Evolutionary conservation across 1,140 invertebrate species (phyloP), one percentile per base, ranked within the genome.

Genomic region (Planococcus citri): DNA sequence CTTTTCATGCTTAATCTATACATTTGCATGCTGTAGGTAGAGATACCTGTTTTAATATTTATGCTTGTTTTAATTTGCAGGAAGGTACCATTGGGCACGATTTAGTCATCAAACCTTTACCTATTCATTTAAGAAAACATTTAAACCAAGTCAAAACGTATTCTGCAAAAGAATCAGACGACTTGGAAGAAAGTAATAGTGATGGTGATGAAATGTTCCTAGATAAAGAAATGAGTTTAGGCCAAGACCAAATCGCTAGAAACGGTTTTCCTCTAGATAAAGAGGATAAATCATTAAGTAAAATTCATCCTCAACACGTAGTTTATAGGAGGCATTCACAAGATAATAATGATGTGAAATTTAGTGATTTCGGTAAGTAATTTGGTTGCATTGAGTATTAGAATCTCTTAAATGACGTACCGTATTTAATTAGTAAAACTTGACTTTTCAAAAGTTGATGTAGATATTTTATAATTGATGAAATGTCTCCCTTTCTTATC

Each of bases 61-160:
- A 17, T 57, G 17, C 10, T 60, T 2, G 21, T 21, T 74, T 72
- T 73, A 70, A 71, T 73, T 79, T 78, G 70, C 79, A 94, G 92
- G 90, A 95, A 80, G 92, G 92, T 72, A 92, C 91, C 71, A 92
- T 95, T 72, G 92, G 92, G 70, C 85, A 90, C 76, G 88, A 93
- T 75, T 78, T 94, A 74, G 88, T 94, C 69, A 92, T 95, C 75
- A 85, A 89, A 75, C 91, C 93, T 70, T 81, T 94, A 69, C 91
- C 92, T 27, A 80, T 86, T 70, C 81, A 84, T 58, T 79, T 90
- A 74, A 75, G 77, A 29, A 80, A 81, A 27, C 72, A 74, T 57
- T 73, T 72, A n/a, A 68, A 75, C 70, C 33, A 61, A 17, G 58
- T 60, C 27, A 33, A 73, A 70, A 24, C 51, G 22, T 14, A 57